phyloP scores from a whole-genome alignment of 2,888 invertebrate genomes.

The Xanthorhoe spadicearia region DNA sequence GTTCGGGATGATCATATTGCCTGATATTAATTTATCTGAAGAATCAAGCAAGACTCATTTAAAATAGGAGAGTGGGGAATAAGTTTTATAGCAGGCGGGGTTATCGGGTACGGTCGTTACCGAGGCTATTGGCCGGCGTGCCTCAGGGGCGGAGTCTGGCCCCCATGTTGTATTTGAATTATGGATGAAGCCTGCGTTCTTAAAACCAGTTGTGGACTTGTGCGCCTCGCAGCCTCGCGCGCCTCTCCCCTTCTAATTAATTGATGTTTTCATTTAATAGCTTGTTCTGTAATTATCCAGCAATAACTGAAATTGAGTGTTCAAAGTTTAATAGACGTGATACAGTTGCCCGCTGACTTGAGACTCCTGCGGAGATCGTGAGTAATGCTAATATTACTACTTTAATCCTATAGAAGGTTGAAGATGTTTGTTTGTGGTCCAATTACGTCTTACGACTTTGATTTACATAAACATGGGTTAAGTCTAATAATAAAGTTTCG shows the following conservation, averaged over 20 bases:
- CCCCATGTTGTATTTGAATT: slow-evolving; percentile 84
- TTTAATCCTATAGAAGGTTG: not conserved
- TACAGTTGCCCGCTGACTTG: slow-evolving; percentile 44
- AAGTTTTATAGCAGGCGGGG: slow-evolving; percentile 78
- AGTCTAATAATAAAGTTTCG: not conserved
- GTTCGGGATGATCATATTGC: slow-evolving; percentile 68
- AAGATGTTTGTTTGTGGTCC: not conserved
- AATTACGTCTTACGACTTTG: not conserved
- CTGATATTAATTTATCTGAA: slow-evolving; percentile 76
- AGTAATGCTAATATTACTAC: slow-evolving; percentile 41
- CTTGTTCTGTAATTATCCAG: slow-evolving; percentile 77
- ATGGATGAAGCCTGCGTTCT: slow-evolving; percentile 80
- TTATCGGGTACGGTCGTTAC: slow-evolving; percentile 66
- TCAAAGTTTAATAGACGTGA: slow-evolving; percentile 68
- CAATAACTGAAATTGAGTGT: slow-evolving; percentile 75
- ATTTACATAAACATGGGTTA: not conserved
- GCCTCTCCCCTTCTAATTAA: slow-evolving; percentile 82
- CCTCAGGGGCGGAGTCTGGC: slow-evolving; percentile 81
- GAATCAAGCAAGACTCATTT: slow-evolving; percentile 74
- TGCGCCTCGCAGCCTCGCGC: slow-evolving; percentile 77
- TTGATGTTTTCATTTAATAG: slow-evolving; percentile 83
- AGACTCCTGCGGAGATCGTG: slow-evolving; percentile 43
- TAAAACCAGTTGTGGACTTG: slow-evolving; percentile 79
- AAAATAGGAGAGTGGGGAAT: slow-evolving; percentile 75
- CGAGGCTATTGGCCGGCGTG: slow-evolving; percentile 79